Percentiles rank a stretch among this genome's conserved stretches.
Evolutionary conservation across 2,888 invertebrate species (phyloP).

Genomic region (Yponomeuta malinellus): DNA sequence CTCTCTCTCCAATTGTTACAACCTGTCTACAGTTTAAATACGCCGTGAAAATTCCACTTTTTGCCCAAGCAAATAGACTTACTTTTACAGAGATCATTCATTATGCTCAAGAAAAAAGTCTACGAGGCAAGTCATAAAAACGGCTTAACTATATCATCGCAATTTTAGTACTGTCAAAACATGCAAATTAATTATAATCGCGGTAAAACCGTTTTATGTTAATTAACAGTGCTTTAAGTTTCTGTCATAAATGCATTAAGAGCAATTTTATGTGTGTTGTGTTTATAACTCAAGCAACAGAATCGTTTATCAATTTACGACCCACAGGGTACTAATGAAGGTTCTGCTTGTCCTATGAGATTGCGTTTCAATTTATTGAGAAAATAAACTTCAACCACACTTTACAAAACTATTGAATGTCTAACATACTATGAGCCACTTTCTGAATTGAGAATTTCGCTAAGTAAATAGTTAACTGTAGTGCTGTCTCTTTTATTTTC

Average conservation of each 20-base stretch:
- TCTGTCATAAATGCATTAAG: not conserved
- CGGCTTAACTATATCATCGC: not conserved
- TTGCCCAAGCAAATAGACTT: not conserved
- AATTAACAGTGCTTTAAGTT: not conserved
- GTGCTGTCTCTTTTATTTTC: too few species aligned
- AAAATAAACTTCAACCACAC: too few species aligned
- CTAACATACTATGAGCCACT: too few species aligned
- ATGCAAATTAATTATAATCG: not conserved
- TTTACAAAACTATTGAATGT: too few species aligned
- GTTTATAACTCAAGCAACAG: too few species aligned
- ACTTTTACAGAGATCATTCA: not conserved
- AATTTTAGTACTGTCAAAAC: not conserved
- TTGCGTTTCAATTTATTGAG: too few species aligned
- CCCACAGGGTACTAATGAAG: too few species aligned
- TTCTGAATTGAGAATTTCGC: too few species aligned
- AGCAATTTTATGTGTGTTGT: too few species aligned
- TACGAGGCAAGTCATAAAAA: not conserved
- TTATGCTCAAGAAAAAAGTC: not conserved
- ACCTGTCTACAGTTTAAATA: not conserved
- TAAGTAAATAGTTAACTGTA: too few species aligned
- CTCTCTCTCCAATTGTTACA: slow-evolving; percentile 21
- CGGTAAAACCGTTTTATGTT: not conserved
- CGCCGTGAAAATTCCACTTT: slow-evolving; percentile 1
- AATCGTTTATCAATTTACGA: too few species aligned
- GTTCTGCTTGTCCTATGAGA: too few species aligned